These are phyloP conservation scores for Equus przewalskii DNA, from an alignment of 2,113 vertebrate genomes.

Conservation along the genomic window DNA sequence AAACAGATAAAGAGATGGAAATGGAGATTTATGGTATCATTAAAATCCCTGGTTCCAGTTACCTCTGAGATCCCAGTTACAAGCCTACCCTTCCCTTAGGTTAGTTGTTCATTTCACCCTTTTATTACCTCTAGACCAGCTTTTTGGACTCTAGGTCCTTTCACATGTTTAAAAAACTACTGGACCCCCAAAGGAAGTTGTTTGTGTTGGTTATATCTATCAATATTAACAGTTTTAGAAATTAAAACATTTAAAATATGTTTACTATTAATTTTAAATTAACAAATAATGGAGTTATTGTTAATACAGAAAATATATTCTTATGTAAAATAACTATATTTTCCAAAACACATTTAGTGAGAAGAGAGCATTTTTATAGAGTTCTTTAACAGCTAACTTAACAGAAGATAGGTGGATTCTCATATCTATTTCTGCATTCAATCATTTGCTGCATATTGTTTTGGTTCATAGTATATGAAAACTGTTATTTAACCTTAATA, in stretches of 20 bases:
- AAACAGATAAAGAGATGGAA: neutral
- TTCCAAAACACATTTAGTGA: neutral
- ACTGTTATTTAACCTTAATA: neutral
- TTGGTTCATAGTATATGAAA: neutral
- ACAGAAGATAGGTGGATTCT: neutral
- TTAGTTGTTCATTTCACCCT: neutral
- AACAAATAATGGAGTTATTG: neutral
- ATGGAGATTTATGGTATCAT: neutral
- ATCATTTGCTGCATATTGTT: neutral
- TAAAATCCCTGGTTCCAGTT: neutral
- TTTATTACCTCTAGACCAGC: neutral
- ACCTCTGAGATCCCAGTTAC: neutral
- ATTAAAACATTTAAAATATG: neutral
- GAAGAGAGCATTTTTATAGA: neutral
- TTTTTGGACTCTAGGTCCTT: neutral
- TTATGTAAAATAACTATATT: neutral
- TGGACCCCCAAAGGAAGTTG: neutral
- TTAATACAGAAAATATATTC: neutral
- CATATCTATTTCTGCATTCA: neutral
- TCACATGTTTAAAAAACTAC: neutral
- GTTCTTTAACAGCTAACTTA: conserved; percentile 41
- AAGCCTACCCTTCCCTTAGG: neutral
- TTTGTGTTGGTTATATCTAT: neutral
- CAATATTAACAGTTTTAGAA: neutral
- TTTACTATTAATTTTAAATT: neutral